Evolutionary conservation across 2,888 invertebrate genomes (phyloP), one percentile per base, ranked within the genome.

Genomic region (Amphipyra berbera): DNA sequence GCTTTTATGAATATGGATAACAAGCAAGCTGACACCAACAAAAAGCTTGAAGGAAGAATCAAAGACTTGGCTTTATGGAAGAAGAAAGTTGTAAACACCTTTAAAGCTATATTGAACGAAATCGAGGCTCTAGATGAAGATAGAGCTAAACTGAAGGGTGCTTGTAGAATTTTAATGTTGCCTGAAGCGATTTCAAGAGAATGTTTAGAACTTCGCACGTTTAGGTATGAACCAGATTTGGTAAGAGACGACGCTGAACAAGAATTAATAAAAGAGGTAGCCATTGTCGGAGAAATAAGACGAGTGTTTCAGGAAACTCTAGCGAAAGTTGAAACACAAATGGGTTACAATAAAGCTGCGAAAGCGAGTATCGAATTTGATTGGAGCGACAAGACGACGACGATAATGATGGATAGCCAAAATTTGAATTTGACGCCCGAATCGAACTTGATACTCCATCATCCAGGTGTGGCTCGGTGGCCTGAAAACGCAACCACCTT

Each of bases 361-460:
- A 98, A 98, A 85, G 95, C 96, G 44, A 95, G 96, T 21, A 91
- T 98, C 62, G 98, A 99, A 90, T 96, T 96, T 75, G 98, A 98
- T 86, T 98, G 98, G 98, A 97, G 98, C 75, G 98, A 98, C 86
- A 99, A 99, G 90, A 96, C 96, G 82, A 96, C 97, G 46, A 95
- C 97, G 0, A 96, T 97, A 77, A 96, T 96, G 73, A 94, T 97
- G 12, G 98, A 98, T 76, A 95, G 96, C 0, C 85, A 91, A 1
- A 97, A 97, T 84, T 93, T 96, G 7, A 95, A 95, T 0, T 90
- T 98, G 40, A 96, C 96, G 33, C 97, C 97, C 42, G 90, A 95
- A 56, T 97, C 97, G 0, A 96, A 92, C 61, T 95, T 96, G 49
- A 95, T 97, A 59, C 90, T 97, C 82, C 97, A 97, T 87, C 97